A percentile compares a stretch with the other conserved stretches of the same genome.
phyloP scores from a whole-genome alignment of 2,888 invertebrate species.

The Drosophila mettleri region DNA sequence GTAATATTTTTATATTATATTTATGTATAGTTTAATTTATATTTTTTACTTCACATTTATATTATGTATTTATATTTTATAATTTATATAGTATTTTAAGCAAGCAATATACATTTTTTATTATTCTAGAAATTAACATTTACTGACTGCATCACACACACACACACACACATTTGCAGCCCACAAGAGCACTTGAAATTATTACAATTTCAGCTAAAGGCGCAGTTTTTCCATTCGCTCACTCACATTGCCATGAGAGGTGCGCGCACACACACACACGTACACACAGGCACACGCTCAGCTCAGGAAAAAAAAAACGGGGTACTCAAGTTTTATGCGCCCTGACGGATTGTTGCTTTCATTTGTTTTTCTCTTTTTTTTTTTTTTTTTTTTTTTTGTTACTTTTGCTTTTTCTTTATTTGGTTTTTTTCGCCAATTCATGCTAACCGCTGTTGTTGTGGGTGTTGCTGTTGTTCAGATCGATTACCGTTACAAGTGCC shows the following conservation, averaged over 20 bases:
- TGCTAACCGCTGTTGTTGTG: slow-evolving; percentile 51
- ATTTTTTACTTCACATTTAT: background rate
- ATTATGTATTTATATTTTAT: background rate
- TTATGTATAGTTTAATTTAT: too few species aligned
- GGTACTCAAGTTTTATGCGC: slow-evolving; percentile 27
- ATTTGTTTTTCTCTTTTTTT: slow-evolving; percentile 22
- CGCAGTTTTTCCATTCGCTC: slow-evolving; percentile 5
- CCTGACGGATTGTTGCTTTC: slow-evolving; percentile 44
- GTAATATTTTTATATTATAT: too few species aligned
- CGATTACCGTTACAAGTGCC: slow-evolving; percentile 76
- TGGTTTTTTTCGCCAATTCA: slow-evolving; percentile 41
- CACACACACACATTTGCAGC: background rate
- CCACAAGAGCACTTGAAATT: slow-evolving; percentile 41
- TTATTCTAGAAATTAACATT: background rate
- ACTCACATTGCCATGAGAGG: background rate
- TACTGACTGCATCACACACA: background rate
- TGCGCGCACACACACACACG: background rate
- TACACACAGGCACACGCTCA: background rate
- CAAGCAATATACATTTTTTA: background rate
- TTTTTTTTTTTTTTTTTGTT: slow-evolving; percentile 18
- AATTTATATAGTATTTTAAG: too few species aligned
- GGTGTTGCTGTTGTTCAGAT: slow-evolving; percentile 67
- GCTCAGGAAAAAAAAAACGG: background rate
- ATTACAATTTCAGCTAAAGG: slow-evolving; percentile 38
- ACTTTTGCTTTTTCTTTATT: slow-evolving; percentile 7